These are phyloP conservation scores for Typhlomys cinereus DNA, from an alignment of 2,113 vertebrate genomes.

Conservation along the genomic window DNA sequence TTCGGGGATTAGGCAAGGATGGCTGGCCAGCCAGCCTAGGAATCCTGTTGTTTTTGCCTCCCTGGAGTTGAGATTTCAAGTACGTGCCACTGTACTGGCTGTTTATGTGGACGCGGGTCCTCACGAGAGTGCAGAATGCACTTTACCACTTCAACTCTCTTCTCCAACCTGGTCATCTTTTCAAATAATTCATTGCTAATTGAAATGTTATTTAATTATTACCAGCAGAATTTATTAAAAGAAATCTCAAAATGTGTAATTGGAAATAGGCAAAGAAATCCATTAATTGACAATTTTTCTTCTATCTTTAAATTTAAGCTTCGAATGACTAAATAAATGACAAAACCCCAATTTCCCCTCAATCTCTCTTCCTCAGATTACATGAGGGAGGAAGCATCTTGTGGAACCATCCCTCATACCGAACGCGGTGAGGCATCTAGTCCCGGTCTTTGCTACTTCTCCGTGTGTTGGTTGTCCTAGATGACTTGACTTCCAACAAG, in stretches of 20 bases:
- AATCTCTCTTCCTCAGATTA: background rate
- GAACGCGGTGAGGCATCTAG: background rate
- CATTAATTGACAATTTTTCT: constrained; percentile 9
- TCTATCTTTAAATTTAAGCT: constrained; percentile 36
- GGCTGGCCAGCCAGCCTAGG: too few relatives aligned
- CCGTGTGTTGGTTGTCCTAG: background rate
- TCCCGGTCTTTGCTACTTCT: fast-evolving
- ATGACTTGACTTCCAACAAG: background rate
- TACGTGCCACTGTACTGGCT: too few relatives aligned
- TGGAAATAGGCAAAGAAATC: background rate
- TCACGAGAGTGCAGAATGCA: too few relatives aligned
- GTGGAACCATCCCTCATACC: background rate
- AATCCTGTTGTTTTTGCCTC: too few relatives aligned
- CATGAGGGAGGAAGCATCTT: background rate
- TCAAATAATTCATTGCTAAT: background rate
- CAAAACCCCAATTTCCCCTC: constrained; percentile 16
- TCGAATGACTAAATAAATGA: background rate
- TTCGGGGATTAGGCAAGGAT: too few relatives aligned
- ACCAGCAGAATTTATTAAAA: constrained; percentile 14
- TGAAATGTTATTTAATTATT: background rate
- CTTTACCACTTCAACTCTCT: too few relatives aligned
- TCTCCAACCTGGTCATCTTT: too few relatives aligned
- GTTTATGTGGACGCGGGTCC: too few relatives aligned
- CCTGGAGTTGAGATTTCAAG: too few relatives aligned
- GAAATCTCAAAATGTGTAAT: background rate